Evolutionary conservation across 2,888 invertebrate species (phyloP).

Genomic region (Chironomus tentans): DNA sequence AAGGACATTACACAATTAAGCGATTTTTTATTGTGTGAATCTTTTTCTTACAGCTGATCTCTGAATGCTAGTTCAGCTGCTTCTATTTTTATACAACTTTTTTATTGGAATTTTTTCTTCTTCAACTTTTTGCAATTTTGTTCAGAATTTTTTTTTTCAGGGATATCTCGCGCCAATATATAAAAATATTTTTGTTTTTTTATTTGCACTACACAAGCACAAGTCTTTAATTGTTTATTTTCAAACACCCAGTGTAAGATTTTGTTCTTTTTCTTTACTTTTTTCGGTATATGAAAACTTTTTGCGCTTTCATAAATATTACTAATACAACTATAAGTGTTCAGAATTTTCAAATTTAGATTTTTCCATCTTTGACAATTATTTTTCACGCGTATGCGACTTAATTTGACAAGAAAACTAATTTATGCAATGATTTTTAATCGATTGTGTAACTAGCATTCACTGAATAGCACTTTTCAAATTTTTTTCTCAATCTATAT

Average conservation of each 20-base stretch:
- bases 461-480: not conserved
- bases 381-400: conserved; percentile 32
- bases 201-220: not conserved
- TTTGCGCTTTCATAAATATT: not conserved
- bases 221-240: not conserved
- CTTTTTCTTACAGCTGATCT: not conserved
- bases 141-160: no score
- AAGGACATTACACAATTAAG: conserved; percentile 31
- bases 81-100: not conserved
- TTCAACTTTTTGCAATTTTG: no score
- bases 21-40: not conserved
- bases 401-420: not conserved
- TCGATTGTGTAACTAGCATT: conserved; percentile 7
- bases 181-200: not conserved
- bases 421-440: not conserved
- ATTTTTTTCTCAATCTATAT: not conserved
- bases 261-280: not conserved
- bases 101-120: no score
- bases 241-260: not conserved
- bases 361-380: conserved; percentile 31
- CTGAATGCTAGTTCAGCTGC: not conserved
- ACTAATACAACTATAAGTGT: conserved; percentile 34
- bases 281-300: not conserved
- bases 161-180: not conserved
- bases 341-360: conserved; percentile 34